Percentiles rank a stretch among this genome's conserved stretches.
Conservation (phyloP, 2,888 invertebrate species). For the Hemicrepidius hirtus region DNA sequence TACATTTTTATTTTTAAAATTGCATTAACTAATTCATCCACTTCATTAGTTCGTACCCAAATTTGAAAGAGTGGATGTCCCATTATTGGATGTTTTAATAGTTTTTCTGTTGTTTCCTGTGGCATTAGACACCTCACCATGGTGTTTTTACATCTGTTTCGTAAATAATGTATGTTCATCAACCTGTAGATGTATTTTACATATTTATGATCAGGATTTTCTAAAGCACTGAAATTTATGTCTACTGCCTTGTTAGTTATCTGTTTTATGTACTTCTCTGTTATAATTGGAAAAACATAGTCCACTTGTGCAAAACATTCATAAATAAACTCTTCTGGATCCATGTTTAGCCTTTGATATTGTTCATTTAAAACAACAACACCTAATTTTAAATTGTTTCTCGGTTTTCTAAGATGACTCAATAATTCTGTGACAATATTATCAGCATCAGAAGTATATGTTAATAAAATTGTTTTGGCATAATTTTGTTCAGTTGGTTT, state of each 20-base stretch:
- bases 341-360: slow-evolving; percentile 28
- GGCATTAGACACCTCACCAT: slow-evolving; percentile 53
- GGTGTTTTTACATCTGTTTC: slow-evolving; percentile 47
- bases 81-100: slow-evolving; percentile 34
- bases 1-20: slow-evolving; percentile 7
- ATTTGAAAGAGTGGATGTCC: slow-evolving; percentile 34
- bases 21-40: slow-evolving; percentile 19
- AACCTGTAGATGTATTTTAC: slow-evolving; percentile 50
- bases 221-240: slow-evolving; percentile 6
- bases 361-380: slow-evolving; percentile 51
- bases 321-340: slow-evolving; percentile 46
- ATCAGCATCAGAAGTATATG: slow-evolving; percentile 40
- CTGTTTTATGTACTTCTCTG: slow-evolving; percentile 45
- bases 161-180: slow-evolving; percentile 43
- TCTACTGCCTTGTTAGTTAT: slow-evolving; percentile 22
- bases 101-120: slow-evolving; percentile 26
- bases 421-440: slow-evolving; percentile 34
- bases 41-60: slow-evolving; percentile 35
- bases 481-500: slow-evolving; percentile 12
- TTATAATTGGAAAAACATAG: slow-evolving; percentile 52
- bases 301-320: slow-evolving; percentile 48
- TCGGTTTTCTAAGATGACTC: slow-evolving; percentile 37
- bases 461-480: slow-evolving; percentile 49
- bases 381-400: slow-evolving; percentile 41
- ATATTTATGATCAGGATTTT: slow-evolving; percentile 49